A percentile compares a stretch with the other conserved stretches of the same genome.
Conservation (phyloP, 2,888 invertebrate genomes). For the Abrostola triplasia region DNA sequence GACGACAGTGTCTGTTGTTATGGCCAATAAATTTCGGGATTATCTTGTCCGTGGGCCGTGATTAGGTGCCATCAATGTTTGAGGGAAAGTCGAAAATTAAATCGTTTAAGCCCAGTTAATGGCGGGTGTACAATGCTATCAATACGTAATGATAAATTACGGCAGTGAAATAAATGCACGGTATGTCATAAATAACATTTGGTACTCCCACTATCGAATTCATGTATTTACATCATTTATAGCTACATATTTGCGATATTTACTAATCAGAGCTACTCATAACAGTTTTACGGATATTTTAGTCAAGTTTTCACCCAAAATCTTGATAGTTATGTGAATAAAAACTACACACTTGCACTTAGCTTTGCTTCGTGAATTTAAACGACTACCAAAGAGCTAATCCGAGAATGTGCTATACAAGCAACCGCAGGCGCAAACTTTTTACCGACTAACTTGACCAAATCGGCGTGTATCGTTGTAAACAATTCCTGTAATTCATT, state of each 20-base stretch:
- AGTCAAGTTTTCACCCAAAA: background rate
- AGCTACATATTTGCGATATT: too few species aligned
- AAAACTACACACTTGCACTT: conserved; percentile 8
- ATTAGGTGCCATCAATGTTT: conserved; percentile 82
- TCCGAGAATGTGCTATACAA: conserved; percentile 55
- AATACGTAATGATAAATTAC: conserved; percentile 72
- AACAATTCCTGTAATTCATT: conserved; percentile 82
- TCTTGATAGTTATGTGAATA: conserved; percentile 4
- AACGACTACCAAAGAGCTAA: conserved; percentile 19
- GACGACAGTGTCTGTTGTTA: conserved; percentile 81
- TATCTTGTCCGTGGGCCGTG: conserved; percentile 83
- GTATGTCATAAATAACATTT: conserved; percentile 58
- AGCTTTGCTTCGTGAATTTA: conserved; percentile 16
- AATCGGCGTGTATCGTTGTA: conserved; percentile 70
- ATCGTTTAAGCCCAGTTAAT: conserved; percentile 83
- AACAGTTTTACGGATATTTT: background rate
- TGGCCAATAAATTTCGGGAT: conserved; percentile 86
- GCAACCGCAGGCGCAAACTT: conserved; percentile 57
- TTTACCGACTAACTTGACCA: conserved; percentile 61
- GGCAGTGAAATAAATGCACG: conserved; percentile 58
- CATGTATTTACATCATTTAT: background rate
- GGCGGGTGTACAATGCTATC: conserved; percentile 72
- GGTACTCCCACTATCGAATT: conserved; percentile 41
- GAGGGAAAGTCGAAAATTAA: conserved; percentile 85
- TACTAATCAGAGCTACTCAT: background rate